Base-by-base conservation (phyloP, 1,140 invertebrate species). In the Tenebrio molitor region DNA sequence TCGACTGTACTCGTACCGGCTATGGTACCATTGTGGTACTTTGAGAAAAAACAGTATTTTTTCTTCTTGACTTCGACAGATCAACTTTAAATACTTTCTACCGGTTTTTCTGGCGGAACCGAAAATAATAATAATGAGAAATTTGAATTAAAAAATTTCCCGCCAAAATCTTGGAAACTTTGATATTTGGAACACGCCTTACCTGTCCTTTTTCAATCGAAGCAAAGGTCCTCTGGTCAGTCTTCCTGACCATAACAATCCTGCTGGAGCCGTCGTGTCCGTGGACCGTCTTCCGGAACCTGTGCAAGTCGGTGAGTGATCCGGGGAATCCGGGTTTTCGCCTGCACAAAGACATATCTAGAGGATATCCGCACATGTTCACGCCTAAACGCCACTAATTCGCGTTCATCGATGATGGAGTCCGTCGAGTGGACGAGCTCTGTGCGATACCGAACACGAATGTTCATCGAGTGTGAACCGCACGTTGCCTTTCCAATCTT, bases 201-300 rank as follows among this genome's bases (percentile, higher is more conserved):
- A 84, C 83, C 78, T 83, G 76, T 74, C 83, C 83, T 25, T 80
- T 79, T 74, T 81, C 77, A 1, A 78, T 73, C 4, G 80, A 82
- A 19, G 81, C 81, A 74, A 88, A 88, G 0, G 87, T 88, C 69
- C 88, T 83, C 73, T 89, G 87, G 77, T 89, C 88, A 17, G 87
- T 89, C 83, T 89, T 89, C 63, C 88, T 84, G 3, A 89, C 88
- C 88, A 89, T 89, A 15, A 89, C 87, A 67, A 89, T 88, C 77
- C 88, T 81, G 71, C 87, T 88, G 41, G 86, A 78, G 50, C 86
- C 86, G 74, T 88, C 87, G 77, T 89, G 88, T 8, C 87, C 87
- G 77, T 88, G 87, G 77, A 86, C 85, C 16, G 86, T 87, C 65
- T 80, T 81, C 42, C 81, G 73, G 67, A 79, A 81, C n/a, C 81